Evolutionary conservation across 2,888 invertebrate genomes (phyloP).

Genomic region (Ornithoptera alexandrae): DNA sequence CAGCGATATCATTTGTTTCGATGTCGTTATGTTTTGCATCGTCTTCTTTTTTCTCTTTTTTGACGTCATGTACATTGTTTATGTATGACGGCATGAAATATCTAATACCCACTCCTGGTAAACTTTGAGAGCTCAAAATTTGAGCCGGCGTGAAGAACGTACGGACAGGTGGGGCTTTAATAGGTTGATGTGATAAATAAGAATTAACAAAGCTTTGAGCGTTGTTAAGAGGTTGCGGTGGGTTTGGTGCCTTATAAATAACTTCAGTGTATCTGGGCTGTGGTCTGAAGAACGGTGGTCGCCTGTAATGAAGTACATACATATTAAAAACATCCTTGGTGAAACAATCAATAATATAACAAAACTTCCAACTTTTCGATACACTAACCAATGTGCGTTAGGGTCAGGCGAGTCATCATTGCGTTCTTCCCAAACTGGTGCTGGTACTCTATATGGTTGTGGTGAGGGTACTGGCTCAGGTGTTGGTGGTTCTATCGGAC

Average conservation of each 20-base stretch:
- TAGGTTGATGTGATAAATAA: conserved; percentile 54
- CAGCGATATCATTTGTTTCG: conserved; percentile 55
- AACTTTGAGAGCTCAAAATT: conserved; percentile 60
- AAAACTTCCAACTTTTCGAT: background rate
- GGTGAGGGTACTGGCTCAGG: conserved; percentile 71
- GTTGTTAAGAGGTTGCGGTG: conserved; percentile 52
- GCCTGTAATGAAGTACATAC: conserved; percentile 47
- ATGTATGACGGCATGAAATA: conserved; percentile 64
- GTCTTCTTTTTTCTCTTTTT: conserved; percentile 51
- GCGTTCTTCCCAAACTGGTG: conserved; percentile 82
- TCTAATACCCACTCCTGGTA: conserved; percentile 66
- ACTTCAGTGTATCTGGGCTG: conserved; percentile 68
- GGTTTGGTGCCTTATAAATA: conserved; percentile 46
- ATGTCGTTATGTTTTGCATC: conserved; percentile 63
- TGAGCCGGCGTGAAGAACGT: conserved; percentile 57
- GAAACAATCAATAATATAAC: background rate
- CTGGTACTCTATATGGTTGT: conserved; percentile 78
- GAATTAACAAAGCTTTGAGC: conserved; percentile 70
- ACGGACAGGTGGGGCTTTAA: conserved; percentile 43
- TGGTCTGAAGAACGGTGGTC: conserved; percentile 65
- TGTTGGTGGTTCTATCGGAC: conserved; percentile 81
- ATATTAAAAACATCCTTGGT: background rate
- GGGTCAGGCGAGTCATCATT: conserved; percentile 81
- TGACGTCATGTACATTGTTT: conserved; percentile 43
- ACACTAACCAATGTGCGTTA: conserved; percentile 78